Percentiles rank a stretch among this genome's conserved stretches.
Conservation (phyloP, 2,113 vertebrate species). For the Dicrurus megarhynchus region DNA sequence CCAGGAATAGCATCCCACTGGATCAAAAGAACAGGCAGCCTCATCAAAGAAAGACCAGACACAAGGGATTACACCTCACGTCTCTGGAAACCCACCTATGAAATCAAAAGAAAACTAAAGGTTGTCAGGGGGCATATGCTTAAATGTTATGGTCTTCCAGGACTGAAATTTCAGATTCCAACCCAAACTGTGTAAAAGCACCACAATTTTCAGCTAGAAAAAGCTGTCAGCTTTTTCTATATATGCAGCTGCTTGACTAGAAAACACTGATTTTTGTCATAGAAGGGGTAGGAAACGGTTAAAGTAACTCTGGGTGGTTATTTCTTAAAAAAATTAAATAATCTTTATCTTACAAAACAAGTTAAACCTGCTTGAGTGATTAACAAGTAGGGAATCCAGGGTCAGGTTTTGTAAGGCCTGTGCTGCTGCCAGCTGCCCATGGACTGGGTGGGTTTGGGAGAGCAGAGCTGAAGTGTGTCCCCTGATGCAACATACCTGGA, state of each 20-base stretch:
- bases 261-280: background rate
- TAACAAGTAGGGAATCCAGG: background rate
- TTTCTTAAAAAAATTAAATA: background rate
- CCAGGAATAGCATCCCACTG: background rate
- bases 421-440: background rate
- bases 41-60: conserved; percentile 49
- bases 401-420: background rate
- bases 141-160: background rate
- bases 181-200: background rate
- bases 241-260: background rate
- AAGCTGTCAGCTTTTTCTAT: background rate
- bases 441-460: background rate
- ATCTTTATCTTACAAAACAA: background rate
- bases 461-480: background rate
- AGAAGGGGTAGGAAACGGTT: background rate
- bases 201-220: background rate
- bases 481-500: background rate
- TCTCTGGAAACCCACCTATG: background rate
- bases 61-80: conserved; percentile 18
- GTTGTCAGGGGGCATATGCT: background rate
- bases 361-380: background rate
- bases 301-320: background rate
- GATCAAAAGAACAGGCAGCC: conserved; percentile 52
- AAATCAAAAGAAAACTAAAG: conserved; percentile 2
- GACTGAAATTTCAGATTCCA: background rate